Percentiles rank a stretch among this genome's conserved stretches.
Conservation (phyloP, 1,140 invertebrate species). For the Nomia melanderi region DNA sequence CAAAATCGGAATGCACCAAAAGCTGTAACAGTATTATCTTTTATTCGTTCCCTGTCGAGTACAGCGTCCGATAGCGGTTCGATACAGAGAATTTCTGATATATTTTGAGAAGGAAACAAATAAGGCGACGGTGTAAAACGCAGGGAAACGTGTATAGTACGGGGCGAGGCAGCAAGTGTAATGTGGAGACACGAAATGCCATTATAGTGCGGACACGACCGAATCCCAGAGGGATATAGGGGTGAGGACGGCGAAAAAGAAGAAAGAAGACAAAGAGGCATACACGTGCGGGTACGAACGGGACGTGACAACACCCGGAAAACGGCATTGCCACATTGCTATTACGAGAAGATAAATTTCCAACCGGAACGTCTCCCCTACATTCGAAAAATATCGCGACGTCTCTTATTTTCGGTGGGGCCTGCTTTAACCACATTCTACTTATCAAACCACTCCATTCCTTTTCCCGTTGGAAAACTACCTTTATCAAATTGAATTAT, state of each 20-base stretch:
- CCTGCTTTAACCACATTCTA: constrained; percentile 33
- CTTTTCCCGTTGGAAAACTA: not conserved
- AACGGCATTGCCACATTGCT: constrained; percentile 65
- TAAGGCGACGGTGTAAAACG: constrained; percentile 49
- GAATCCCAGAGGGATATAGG: constrained; percentile 67
- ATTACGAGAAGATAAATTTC: constrained; percentile 73
- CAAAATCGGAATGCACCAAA: too few species aligned
- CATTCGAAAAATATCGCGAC: constrained; percentile 62
- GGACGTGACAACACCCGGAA: constrained; percentile 72
- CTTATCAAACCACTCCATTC: constrained; percentile 25
- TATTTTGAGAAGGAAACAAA: constrained; percentile 50
- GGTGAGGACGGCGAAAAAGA: constrained; percentile 40
- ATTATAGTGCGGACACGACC: constrained; percentile 78
- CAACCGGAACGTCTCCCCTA: constrained; percentile 63
- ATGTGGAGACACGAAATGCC: constrained; percentile 77
- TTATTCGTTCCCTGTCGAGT: too few species aligned
- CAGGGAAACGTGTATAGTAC: constrained; percentile 59
- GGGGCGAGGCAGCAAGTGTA: constrained; percentile 64
- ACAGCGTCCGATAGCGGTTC: not conserved
- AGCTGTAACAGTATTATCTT: too few species aligned
- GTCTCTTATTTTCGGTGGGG: constrained; percentile 42
- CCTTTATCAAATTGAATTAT: not conserved
- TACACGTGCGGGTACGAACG: constrained; percentile 63
- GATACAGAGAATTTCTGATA: constrained; percentile 22
- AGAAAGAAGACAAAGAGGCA: constrained; percentile 61